A percentile compares a stretch with the other conserved stretches of the same genome.
phyloP scores from a whole-genome alignment of 2,888 invertebrate species.

The Labia minor region DNA sequence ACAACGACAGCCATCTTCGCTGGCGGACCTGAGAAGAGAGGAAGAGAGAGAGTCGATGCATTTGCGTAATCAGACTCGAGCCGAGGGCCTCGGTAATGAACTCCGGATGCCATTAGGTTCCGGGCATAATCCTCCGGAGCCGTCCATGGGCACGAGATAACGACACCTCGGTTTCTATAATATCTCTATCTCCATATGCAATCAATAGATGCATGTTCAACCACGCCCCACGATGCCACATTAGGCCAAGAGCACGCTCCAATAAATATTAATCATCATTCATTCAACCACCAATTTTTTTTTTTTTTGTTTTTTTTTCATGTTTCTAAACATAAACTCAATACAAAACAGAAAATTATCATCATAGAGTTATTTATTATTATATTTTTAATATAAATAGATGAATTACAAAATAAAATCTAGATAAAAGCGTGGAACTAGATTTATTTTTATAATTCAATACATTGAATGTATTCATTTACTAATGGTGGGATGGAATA shows the following conservation, averaged over 20 bases:
- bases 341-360: too few species aligned
- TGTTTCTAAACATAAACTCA: too few species aligned
- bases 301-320: too few species aligned
- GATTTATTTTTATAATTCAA: too few species aligned
- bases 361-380: too few species aligned
- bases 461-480: too few species aligned
- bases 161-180: background rate
- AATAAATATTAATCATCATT: too few species aligned
- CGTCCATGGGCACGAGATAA: background rate
- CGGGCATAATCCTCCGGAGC: constrained; percentile 5
- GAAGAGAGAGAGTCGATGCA: background rate
- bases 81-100: background rate
- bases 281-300: too few species aligned
- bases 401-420: too few species aligned
- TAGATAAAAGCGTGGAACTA: too few species aligned
- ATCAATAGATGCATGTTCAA: constrained; percentile 1
- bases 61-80: background rate
- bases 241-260: background rate
- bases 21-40: background rate
- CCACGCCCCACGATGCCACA: background rate
- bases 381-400: too few species aligned
- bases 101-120: background rate
- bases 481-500: too few species aligned
- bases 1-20: constrained; percentile 3
- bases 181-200: background rate